Evolutionary conservation across 2,797 vertebrate genomes (phyloP), one percentile per base, ranked within the genome.

Genomic region (Coreius guichenoti): DNA sequence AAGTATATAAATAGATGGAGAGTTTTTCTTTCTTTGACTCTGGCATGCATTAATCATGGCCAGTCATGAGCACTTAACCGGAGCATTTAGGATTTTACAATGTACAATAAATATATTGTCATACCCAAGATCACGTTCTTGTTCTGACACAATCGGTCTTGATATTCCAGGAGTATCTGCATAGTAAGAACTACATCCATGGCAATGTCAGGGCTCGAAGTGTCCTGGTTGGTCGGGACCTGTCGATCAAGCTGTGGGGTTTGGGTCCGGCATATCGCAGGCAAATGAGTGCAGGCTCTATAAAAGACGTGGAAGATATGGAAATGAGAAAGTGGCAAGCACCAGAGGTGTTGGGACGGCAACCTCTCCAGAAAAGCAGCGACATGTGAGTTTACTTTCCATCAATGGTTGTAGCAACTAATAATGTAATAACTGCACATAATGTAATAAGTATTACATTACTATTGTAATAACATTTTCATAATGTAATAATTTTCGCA

Each of bases 161-260:
- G 43, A 39, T 29, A 39, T 65, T 94, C 78, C 43, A 99, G 97
- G 95, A 95, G 76, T 97, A 96, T 87, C 95, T 99, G 7, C 96
- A 98, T 89, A 89, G 90, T 56, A 95, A 95, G 87, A 81, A 90
- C 45, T 92, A 94, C 82, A 92, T 96, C 84, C 98, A 99, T 29
- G 97, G 98, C 13, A 96, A 98, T 74, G n/a, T 99, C 26, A 95
- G 94, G 14, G 97, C 98, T 80, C 94, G 94, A 70, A 98, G 97
- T 39, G 88, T 99, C 31, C 93, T 99, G 9, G 94, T 99, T 39
- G 96, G 94, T 5, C 87, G 43, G 49, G 95, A 96, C 85, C 92
- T 97, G 87, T 96, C 95, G 0, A 96, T 92, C 1, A 99, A 98
- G 77, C 95, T 96, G 84, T 97, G 97, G 93, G 96, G 96, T 19